phyloP scores from a whole-genome alignment of 2,113 vertebrate species.

The Eulacestoma nigropectus region DNA sequence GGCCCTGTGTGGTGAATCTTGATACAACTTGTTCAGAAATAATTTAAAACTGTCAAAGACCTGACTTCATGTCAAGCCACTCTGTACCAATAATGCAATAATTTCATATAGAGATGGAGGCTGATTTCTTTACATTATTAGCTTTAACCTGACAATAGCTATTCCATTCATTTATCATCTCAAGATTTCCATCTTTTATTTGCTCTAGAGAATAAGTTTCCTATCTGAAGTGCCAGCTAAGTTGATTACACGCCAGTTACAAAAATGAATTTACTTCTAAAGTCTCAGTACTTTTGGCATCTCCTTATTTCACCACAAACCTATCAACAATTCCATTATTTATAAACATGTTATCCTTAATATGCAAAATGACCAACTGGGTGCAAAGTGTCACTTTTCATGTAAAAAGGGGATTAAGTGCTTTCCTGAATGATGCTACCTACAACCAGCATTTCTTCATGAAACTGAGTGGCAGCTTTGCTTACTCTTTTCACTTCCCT shows the following conservation, averaged over 20 bases:
- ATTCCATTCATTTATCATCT: slow-evolving; percentile 78
- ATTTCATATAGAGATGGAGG: slow-evolving; percentile 75
- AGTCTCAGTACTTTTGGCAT: slow-evolving; percentile 67
- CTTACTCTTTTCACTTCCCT: not conserved
- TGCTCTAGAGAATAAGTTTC: slow-evolving; percentile 74
- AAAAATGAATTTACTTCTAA: slow-evolving; percentile 76
- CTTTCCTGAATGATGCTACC: slow-evolving; percentile 33
- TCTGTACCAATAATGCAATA: slow-evolving; percentile 63
- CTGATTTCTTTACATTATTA: slow-evolving; percentile 77
- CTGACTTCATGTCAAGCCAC: slow-evolving; percentile 63
- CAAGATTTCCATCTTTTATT: slow-evolving; percentile 74
- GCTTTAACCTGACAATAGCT: slow-evolving; percentile 73
- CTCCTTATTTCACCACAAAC: slow-evolving; percentile 64
- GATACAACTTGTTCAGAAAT: slow-evolving; percentile 60
- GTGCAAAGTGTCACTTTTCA: slow-evolving; percentile 66
- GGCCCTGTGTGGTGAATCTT: slow-evolving; percentile 5
- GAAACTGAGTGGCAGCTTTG: not conserved
- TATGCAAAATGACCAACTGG: slow-evolving; percentile 68
- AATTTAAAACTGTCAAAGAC: slow-evolving; percentile 67
- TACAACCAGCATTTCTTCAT: not conserved
- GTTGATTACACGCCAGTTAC: slow-evolving; percentile 79
- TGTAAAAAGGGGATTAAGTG: slow-evolving; percentile 57
- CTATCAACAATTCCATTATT: slow-evolving; percentile 73
- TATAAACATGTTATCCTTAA: slow-evolving; percentile 78
- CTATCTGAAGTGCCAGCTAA: slow-evolving; percentile 74